Evolutionary conservation across 1,140 invertebrate genomes (phyloP), one percentile per base, ranked within the genome.

Genomic region (Branchinecta lynchi): DNA sequence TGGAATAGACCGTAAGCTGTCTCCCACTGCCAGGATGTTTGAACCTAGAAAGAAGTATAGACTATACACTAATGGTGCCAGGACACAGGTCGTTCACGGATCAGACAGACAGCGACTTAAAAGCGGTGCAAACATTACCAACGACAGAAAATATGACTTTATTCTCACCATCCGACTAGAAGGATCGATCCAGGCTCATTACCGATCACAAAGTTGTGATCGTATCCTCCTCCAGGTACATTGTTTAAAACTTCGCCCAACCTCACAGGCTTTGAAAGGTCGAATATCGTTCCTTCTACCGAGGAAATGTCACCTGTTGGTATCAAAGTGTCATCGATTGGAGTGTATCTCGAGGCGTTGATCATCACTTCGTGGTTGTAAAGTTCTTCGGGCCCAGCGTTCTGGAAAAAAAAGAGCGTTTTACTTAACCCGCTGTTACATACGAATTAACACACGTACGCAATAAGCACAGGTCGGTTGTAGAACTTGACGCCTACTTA

Each of bases 261-360:
- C 44, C 76, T 72, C 46, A 78, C 82, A 3, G 78, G 80, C 5
- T 80, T 77, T 8, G 86, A 82, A 3, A 96, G 78, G 78, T 96
- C 91, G 75, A 82, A 89, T 0, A 80, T 73, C 0, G 86, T 87
- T 0, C 82, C 83, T 0, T 82, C 80, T 0, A 91, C 87, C 2
- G 77, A 72, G n/a, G 77, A 75, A 66, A 92, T 81, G 72, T 85
- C 83, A 0, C 92, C 92, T 46, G 87, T 92, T 12, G 91, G 90
- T 73, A 93, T 89, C 7, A 83, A 84, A n/a, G 82, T 80, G 0
- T 80, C 73, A 74, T 91, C 84, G 0, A 89, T 85, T 68, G 89
- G 87, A 0, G 88, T 89, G 76, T 87, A 91, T 32, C 79, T 79
- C 79, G 92, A 86, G 43, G 90, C 87, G 74, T 88, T 87, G 0